Conservation (phyloP, 1,140 invertebrate genomes). For the Sycobia sp. region DNA sequence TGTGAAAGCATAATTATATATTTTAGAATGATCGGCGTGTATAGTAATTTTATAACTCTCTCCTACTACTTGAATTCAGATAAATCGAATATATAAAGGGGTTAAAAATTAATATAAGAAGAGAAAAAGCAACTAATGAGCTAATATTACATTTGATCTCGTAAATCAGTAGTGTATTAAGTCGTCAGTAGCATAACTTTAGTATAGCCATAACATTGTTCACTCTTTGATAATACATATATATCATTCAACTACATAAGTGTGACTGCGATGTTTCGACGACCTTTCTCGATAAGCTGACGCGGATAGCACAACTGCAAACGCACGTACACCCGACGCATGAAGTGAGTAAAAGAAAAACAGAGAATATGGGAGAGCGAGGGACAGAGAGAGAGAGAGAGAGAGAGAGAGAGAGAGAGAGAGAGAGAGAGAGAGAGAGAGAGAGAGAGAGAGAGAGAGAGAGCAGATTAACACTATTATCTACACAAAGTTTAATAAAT, state of each 20-base stretch:
- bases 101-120: background rate
- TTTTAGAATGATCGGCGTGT: too few relatives aligned
- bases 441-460: slow-evolving; percentile 29
- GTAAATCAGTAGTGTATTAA: too few relatives aligned
- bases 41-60: too few relatives aligned
- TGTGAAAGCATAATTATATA: too few relatives aligned
- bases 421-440: slow-evolving; percentile 1
- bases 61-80: too few relatives aligned
- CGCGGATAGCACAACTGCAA: slow-evolving; percentile 30
- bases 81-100: too few relatives aligned
- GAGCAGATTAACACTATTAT: slow-evolving; percentile 41
- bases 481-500: slow-evolving; percentile 43
- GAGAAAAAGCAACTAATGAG: background rate
- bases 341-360: background rate
- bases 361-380: too few relatives aligned
- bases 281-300: slow-evolving; percentile 58
- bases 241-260: slow-evolving; percentile 52
- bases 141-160: too few relatives aligned
- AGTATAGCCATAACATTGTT: slow-evolving; percentile 56
- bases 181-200: slow-evolving; percentile 50
- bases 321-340: slow-evolving; percentile 30
- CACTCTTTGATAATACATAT: slow-evolving; percentile 55
- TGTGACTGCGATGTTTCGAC: slow-evolving; percentile 57
- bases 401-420: background rate
- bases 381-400: too few relatives aligned